These are phyloP conservation scores for Amphibalanus amphitrite DNA, from an alignment of 1,140 invertebrate genomes.

Conservation along the genomic window DNA sequence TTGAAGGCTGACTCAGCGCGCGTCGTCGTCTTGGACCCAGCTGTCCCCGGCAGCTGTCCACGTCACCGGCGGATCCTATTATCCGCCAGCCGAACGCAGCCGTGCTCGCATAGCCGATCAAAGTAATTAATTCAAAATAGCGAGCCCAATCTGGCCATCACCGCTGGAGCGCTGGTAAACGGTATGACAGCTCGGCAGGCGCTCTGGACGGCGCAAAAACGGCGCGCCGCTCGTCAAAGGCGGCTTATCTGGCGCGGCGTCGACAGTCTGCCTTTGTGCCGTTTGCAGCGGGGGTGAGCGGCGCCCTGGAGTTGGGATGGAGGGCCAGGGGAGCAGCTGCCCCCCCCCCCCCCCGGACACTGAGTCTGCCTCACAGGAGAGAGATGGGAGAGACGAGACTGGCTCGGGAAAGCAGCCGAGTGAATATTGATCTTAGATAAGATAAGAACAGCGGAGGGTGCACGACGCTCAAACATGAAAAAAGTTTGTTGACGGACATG, in stretches of 20 bases:
- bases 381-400: too few relatives aligned
- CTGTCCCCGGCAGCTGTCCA: not conserved
- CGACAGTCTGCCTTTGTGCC: not conserved
- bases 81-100: not conserved
- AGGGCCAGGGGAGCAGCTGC: too few relatives aligned
- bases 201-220: not conserved
- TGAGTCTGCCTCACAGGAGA: too few relatives aligned
- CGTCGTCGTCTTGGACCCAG: not conserved
- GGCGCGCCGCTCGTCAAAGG: not conserved
- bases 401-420: too few relatives aligned
- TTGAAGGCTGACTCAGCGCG: not conserved
- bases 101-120: not conserved
- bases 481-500: too few relatives aligned
- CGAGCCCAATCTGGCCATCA: not conserved
- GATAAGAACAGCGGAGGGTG: too few relatives aligned
- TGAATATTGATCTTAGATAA: too few relatives aligned
- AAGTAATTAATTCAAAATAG: not conserved
- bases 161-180: not conserved
- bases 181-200: not conserved
- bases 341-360: too few relatives aligned
- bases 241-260: not conserved
- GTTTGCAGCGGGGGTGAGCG: too few relatives aligned
- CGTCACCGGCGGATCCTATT: not conserved
- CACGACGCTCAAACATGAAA: too few relatives aligned
- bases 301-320: too few relatives aligned